These are phyloP conservation scores for Psittacula cyanocephala DNA, from an alignment of 2,113 vertebrate species.

Conservation along the genomic window DNA sequence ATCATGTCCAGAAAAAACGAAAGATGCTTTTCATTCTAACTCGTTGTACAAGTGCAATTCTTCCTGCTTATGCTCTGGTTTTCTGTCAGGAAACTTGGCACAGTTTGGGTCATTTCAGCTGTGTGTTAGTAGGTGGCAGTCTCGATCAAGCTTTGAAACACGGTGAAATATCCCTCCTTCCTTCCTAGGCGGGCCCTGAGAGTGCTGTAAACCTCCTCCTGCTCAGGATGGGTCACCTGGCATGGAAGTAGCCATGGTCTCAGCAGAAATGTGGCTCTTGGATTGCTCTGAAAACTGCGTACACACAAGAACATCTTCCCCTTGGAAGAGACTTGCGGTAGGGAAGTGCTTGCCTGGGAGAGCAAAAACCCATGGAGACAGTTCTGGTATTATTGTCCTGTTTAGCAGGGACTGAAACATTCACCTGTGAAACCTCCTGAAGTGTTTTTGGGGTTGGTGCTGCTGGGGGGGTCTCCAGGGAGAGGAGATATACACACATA, in stretches of 20 bases:
- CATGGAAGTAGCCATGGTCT: fast-evolving
- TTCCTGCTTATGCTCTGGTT: background rate
- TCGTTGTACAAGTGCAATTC: background rate
- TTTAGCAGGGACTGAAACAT: background rate
- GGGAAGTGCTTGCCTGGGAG: background rate
- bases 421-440: background rate
- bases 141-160: conserved; percentile 68
- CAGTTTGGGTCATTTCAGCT: conserved; percentile 21
- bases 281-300: background rate
- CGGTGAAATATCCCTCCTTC: background rate
- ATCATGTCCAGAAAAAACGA: background rate
- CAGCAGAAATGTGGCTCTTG: background rate
- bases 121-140: conserved; percentile 71
- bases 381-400: background rate
- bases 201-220: background rate
- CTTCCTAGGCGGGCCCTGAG: background rate
- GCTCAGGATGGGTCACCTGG: background rate
- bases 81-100: background rate
- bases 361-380: background rate
- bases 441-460: background rate
- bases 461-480: background rate
- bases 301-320: background rate
- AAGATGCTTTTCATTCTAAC: background rate
- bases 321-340: background rate
- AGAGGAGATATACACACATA: background rate